Conservation (phyloP, 1,140 invertebrate genomes). For the Pogonomyrmex barbatus region DNA sequence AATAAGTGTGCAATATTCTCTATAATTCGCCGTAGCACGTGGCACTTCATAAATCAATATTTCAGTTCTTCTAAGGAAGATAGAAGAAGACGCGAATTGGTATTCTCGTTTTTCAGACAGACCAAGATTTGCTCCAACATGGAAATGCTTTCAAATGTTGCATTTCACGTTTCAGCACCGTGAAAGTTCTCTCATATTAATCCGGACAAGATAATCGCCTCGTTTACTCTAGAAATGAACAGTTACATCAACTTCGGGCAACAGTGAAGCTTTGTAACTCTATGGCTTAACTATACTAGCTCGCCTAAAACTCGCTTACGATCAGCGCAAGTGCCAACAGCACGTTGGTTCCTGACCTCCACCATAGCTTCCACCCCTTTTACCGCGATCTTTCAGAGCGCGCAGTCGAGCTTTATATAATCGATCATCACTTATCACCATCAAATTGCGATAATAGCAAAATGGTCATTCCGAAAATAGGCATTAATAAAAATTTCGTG, state of each 20-base stretch:
- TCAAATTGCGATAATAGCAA: background rate
- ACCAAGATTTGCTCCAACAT: constrained; percentile 4
- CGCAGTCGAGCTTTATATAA: background rate
- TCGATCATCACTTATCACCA: background rate
- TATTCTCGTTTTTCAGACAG: background rate
- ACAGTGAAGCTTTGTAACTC: constrained; percentile 14
- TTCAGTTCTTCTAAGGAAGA: background rate
- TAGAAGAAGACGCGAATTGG: constrained; percentile 31
- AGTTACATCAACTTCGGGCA: constrained; percentile 1
- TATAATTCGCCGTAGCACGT: constrained; percentile 32
- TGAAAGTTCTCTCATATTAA: constrained; percentile 14
- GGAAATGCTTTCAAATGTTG: constrained; percentile 44
- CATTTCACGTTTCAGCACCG: background rate
- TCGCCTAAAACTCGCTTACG: constrained; percentile 9
- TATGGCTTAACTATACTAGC: constrained; percentile 11
- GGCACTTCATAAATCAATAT: constrained; percentile 50
- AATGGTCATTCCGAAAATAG: background rate
- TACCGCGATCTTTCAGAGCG: constrained; percentile 23
- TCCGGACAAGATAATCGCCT: constrained; percentile 39
- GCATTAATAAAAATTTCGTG: background rate
- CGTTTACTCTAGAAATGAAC: constrained; percentile 27
- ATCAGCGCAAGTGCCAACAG: constrained; percentile 48
- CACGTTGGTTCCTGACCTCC: constrained; percentile 53
- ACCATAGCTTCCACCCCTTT: constrained; percentile 58
- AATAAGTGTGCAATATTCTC: background rate